A percentile compares a stretch with the other conserved stretches of the same genome.
phyloP scores from a whole-genome alignment of 2,113 vertebrate genomes.

The Todiramphus saurophagus region DNA sequence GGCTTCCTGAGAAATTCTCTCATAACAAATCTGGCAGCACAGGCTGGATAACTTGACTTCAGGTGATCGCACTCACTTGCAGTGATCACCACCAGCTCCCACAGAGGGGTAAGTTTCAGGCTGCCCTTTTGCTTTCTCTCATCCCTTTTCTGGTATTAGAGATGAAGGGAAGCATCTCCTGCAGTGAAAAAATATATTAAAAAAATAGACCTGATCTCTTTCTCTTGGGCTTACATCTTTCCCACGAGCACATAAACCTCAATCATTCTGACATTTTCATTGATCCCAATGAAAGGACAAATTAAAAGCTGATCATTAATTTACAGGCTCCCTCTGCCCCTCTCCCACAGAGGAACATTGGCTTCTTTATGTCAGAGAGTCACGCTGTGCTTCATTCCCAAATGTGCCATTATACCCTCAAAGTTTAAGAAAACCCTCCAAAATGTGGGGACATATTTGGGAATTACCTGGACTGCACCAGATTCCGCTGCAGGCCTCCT shows the following conservation, averaged over 20 bases:
- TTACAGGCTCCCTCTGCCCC: background rate
- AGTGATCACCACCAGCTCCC: background rate
- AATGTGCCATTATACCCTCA: background rate
- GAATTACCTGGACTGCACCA: background rate
- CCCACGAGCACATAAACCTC: constrained; percentile 12
- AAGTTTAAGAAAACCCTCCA: background rate
- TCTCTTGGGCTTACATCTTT: constrained; percentile 1
- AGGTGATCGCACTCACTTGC: background rate
- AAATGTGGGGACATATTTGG: background rate
- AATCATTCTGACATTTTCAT: constrained; percentile 51
- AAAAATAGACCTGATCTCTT: background rate
- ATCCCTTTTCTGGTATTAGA: background rate
- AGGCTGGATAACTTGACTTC: background rate
- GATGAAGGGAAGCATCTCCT: background rate
- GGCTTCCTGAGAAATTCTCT: background rate
- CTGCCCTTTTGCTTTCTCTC: background rate
- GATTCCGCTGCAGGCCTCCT: background rate
- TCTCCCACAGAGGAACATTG: background rate
- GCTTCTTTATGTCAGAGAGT: constrained; percentile 21
- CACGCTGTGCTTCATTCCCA: background rate
- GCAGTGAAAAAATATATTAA: background rate
- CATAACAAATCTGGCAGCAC: background rate
- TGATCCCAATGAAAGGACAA: constrained; percentile 40
- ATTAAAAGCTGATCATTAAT: constrained; percentile 59
- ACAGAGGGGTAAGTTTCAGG: background rate